phyloP scores from a whole-genome alignment of 2,888 invertebrate genomes.

The Hirtodrosophila duncani region DNA sequence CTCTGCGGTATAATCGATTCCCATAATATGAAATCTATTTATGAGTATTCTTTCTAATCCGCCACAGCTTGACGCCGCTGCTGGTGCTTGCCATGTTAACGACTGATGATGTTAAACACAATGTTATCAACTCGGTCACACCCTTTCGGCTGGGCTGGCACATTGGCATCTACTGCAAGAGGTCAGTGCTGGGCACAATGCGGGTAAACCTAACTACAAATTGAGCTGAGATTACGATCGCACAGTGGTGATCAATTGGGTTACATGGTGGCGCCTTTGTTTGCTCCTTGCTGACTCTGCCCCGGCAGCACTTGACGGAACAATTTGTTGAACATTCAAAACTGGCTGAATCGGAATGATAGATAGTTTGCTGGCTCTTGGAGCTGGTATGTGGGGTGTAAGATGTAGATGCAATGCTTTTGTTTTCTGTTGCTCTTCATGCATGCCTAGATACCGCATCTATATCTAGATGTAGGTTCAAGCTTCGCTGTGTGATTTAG shows the following conservation, averaged over 20 bases:
- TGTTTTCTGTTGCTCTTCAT: slow-evolving; percentile 54
- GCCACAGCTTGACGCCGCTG: slow-evolving; percentile 68
- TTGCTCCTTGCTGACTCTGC: slow-evolving; percentile 60
- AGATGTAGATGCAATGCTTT: slow-evolving; percentile 71
- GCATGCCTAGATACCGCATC: too few relatives aligned
- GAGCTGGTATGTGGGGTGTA: too few relatives aligned
- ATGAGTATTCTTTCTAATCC: slow-evolving; percentile 15
- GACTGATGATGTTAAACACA: slow-evolving; percentile 54
- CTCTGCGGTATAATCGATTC: slow-evolving; percentile 53
- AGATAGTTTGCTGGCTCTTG: slow-evolving; percentile 64
- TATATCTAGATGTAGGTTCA: too few relatives aligned
- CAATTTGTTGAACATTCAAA: slow-evolving; percentile 62
- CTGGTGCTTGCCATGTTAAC: slow-evolving; percentile 63
- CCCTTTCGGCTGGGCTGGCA: slow-evolving; percentile 70
- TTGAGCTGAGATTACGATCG: slow-evolving; percentile 55
- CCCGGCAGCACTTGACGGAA: slow-evolving; percentile 60
- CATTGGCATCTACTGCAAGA: too few relatives aligned
- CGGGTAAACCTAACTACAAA: slow-evolving; percentile 53
- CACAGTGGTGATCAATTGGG: slow-evolving; percentile 51
- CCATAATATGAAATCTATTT: slow-evolving; percentile 16
- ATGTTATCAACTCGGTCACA: slow-evolving; percentile 61
- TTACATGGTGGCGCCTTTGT: slow-evolving; percentile 32
- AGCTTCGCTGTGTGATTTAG: too few relatives aligned
- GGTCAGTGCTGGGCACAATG: slow-evolving; percentile 53
- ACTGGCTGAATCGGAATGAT: slow-evolving; percentile 57